Evolutionary conservation across 2,888 invertebrate genomes (phyloP).

Genomic region (Erpobdella octoculata): DNA sequence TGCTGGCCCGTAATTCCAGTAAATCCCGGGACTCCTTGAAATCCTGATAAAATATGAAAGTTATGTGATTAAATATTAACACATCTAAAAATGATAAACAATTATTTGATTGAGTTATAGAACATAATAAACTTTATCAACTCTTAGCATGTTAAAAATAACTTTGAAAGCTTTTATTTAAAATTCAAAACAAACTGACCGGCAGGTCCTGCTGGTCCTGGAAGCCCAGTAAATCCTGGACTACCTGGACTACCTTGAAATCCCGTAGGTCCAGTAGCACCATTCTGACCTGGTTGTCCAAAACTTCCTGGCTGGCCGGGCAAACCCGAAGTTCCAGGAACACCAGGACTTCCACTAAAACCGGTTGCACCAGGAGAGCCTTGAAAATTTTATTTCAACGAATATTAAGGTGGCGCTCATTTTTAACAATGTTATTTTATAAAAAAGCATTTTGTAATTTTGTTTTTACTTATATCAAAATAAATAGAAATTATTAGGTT

Average conservation of each 20-base stretch:
- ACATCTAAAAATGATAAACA: not conserved
- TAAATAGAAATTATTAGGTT: too few species aligned
- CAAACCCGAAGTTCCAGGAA: not conserved
- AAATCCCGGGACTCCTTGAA: not conserved
- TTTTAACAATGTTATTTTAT: too few species aligned
- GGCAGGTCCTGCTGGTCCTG: not conserved
- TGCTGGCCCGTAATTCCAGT: not conserved
- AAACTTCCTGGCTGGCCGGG: not conserved
- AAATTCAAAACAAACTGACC: not conserved
- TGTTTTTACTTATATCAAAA: too few species aligned
- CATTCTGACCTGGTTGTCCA: constrained; percentile 4
- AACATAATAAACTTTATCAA: too few species aligned
- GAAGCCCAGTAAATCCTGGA: constrained; percentile 1
- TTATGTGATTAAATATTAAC: not conserved
- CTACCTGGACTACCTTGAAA: not conserved
- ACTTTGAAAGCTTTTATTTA: too few species aligned
- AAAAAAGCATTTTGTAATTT: too few species aligned
- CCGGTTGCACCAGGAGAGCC: too few species aligned
- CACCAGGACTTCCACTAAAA: too few species aligned
- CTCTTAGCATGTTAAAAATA: too few species aligned
- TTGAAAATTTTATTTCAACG: too few species aligned
- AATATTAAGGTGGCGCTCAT: too few species aligned
- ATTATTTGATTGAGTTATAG: not conserved
- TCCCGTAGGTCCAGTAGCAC: constrained; percentile 6
- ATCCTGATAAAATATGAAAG: not conserved